These are phyloP conservation scores for Umimayanthus chanpuru DNA, from an alignment of 92 coral and sea anemone species.

Conservation along the genomic window DNA sequence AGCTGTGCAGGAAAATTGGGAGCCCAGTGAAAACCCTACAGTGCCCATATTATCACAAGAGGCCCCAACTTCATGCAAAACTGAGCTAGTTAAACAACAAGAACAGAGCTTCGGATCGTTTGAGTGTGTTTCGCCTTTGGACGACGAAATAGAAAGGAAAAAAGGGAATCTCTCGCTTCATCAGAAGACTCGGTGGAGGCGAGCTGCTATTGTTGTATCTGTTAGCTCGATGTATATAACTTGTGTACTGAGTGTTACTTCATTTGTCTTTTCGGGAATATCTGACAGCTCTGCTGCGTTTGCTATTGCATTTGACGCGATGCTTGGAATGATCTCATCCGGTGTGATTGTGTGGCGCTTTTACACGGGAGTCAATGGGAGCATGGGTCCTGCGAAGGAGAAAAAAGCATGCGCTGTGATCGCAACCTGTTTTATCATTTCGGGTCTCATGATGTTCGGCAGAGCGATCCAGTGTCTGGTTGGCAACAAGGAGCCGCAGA, in stretches of 20 bases:
- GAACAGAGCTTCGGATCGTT: constrained; percentile 63
- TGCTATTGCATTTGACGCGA: constrained; percentile 88
- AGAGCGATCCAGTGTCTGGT: constrained; percentile 77
- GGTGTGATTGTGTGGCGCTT: constrained; percentile 90
- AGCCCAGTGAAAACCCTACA: constrained; percentile 11
- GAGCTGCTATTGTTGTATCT: constrained; percentile 70
- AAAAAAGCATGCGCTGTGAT: constrained; percentile 73
- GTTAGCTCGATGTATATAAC: constrained; percentile 67
- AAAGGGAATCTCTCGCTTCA: constrained; percentile 49
- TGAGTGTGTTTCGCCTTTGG: constrained; percentile 66
- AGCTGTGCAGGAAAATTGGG: not conserved
- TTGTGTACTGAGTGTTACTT: constrained; percentile 64
- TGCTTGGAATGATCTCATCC: constrained; percentile 82
- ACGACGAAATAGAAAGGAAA: constrained; percentile 42
- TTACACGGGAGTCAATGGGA: constrained; percentile 67
- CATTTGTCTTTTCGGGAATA: constrained; percentile 78
- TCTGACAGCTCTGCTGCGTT: constrained; percentile 91
- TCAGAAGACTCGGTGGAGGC: constrained; percentile 71
- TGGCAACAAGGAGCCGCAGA: constrained; percentile 70
- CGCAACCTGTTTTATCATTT: constrained; percentile 68
- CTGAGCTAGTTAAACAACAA: constrained; percentile 52
- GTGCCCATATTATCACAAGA: constrained; percentile 41
- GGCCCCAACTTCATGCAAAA: not conserved
- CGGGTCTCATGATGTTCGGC: constrained; percentile 78
- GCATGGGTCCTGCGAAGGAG: constrained; percentile 68